Base-by-base conservation (phyloP, 2,113 vertebrate genomes). In the Excalfactoria chinensis region DNA sequence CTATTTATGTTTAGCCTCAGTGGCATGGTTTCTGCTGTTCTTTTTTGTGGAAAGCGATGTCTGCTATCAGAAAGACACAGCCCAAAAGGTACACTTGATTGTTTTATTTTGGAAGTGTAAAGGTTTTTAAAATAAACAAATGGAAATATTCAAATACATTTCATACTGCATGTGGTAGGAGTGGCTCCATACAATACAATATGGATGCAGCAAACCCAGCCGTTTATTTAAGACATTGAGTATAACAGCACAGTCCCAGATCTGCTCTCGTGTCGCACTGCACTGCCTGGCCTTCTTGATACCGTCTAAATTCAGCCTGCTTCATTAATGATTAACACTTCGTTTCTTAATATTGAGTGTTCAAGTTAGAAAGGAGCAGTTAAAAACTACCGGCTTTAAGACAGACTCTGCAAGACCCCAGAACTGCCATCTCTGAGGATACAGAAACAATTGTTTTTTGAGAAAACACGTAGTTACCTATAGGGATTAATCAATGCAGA, bases 401-500 rank as follows among this genome's bases (percentile, higher is more conserved):
- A 88, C 67, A 40, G 49, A 48, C 89, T 87, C 76, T 75, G 89
- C 88, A 83, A 91, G 68, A 84, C 55, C 46, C 82, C 92, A 69
- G 69, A 90, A 70, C 70, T 92, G 88, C 75, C 92, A 56, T 40
- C 72, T 90, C 75, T 56, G 66, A 88, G 70, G 81, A 86, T 73
- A 96, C 78, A 87, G 17, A 84, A 8, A 77, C 73, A 68, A n/a
- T 69, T 91, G 66, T 53, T 92, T 93, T 82, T 79, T 60, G 37
- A 91, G 86, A 81, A 90, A 90, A 92, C 26, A 23, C 40, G 60
- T 88, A 40, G 64, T 73, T 66, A 93, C 34, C 67, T 92, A 68
- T 92, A 68, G 62, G 68, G 89, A 73, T 56, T 13, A 94, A 92
- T 90, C 91, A 91, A 89, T 7, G 72, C 72, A 95, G 92, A 93